A percentile compares a stretch with the other conserved stretches of the same genome.
Evolutionary conservation across 2,797 vertebrate species (phyloP).

Genomic region (Poliocrania exsul): DNA sequence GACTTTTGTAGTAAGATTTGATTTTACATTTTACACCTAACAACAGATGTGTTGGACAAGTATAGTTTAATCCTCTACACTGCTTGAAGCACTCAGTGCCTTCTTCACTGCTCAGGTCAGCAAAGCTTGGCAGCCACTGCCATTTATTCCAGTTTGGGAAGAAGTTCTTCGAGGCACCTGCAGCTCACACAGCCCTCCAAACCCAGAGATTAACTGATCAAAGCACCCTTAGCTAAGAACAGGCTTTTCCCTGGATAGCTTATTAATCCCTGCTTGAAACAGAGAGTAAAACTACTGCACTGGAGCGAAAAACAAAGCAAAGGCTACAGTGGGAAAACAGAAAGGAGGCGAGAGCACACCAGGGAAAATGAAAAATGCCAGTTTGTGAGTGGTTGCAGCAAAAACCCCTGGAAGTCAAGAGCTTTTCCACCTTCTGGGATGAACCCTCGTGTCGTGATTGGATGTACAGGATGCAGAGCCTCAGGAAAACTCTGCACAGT

Average conservation of each 20-base stretch:
- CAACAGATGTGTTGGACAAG: not conserved
- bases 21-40: not conserved
- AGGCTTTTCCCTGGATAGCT: slow-evolving; percentile 8
- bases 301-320: not conserved
- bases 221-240: slow-evolving; percentile 32
- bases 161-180: not conserved
- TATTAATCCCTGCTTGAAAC: slow-evolving; percentile 37
- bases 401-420: not conserved
- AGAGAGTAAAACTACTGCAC: not conserved
- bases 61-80: not conserved
- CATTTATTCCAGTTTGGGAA: slow-evolving; percentile 26
- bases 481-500: not conserved
- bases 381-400: not conserved
- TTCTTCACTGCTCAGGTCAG: not conserved
- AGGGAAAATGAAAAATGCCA: not conserved
- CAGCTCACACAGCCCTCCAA: slow-evolving; percentile 1
- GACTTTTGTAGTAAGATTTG: not conserved
- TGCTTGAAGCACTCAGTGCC: not conserved
- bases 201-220: slow-evolving; percentile 54
- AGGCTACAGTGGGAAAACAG: not conserved
- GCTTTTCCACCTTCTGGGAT: not conserved
- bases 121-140: slow-evolving; percentile 1
- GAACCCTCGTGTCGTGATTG: not conserved
- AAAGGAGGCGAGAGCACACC: not conserved
- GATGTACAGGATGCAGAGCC: not conserved